These are phyloP conservation scores for Hypotaenidia philippensis DNA, from an alignment of 2,797 vertebrate genomes.

Conservation along the genomic window DNA sequence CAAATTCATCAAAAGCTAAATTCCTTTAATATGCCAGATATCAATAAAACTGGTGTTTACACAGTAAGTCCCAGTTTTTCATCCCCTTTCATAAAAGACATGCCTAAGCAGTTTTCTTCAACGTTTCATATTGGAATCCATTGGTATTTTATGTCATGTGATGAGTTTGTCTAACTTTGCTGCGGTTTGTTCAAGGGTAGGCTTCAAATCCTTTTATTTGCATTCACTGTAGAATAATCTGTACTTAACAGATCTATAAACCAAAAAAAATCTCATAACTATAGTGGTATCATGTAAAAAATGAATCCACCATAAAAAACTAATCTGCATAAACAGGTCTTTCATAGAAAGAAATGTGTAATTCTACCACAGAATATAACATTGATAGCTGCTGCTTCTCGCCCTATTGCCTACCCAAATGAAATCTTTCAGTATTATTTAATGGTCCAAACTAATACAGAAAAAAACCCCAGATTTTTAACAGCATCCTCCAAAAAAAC, in stretches of 20 bases:
- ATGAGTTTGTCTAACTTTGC: neutral
- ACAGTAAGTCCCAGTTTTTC: neutral
- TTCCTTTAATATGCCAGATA: neutral
- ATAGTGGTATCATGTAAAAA: neutral
- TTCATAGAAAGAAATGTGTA: neutral
- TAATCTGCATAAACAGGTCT: rapidly evolving
- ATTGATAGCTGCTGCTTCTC: neutral
- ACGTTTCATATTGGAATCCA: neutral
- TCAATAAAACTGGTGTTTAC: neutral
- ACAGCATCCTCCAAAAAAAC: neutral
- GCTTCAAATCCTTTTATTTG: neutral
- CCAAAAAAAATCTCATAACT: neutral
- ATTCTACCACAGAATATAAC: neutral
- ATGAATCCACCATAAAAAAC: neutral
- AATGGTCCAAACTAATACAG: neutral
- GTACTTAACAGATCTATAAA: neutral
- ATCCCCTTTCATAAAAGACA: neutral
- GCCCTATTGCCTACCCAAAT: neutral
- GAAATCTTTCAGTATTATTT: neutral
- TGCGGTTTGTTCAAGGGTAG: neutral
- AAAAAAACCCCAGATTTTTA: neutral
- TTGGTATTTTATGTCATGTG: neutral
- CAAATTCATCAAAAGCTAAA: neutral
- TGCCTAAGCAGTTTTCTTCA: neutral
- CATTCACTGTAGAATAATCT: neutral